Conservation (phyloP, 1,140 invertebrate genomes). For the Caenorhabditis remanei region DNA sequence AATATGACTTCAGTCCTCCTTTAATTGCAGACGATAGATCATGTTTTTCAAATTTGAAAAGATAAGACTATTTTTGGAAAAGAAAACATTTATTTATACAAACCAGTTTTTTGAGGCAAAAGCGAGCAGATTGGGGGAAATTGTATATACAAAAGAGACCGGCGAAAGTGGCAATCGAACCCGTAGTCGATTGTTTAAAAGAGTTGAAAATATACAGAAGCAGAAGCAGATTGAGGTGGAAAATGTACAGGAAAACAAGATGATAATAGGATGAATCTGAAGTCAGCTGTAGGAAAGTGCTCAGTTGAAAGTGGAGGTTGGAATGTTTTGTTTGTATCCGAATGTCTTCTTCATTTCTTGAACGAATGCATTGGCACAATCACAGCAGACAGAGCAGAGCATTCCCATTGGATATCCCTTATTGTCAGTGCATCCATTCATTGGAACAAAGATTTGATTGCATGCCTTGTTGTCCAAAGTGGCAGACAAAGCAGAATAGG, state of each 20-base stretch:
- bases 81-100: slow-evolving; percentile 53
- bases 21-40: too few relatives aligned
- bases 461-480: slow-evolving; percentile 66
- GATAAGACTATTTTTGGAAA: not conserved
- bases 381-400: slow-evolving; percentile 77
- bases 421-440: slow-evolving; percentile 72
- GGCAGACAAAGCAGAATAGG: slow-evolving; percentile 66
- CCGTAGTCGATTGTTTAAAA: slow-evolving; percentile 56
- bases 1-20: too few relatives aligned
- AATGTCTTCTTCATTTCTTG: slow-evolving; percentile 70
- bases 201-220: slow-evolving; percentile 28
- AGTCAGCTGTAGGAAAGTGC: not conserved
- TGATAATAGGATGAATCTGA: slow-evolving; percentile 7
- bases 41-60: not conserved
- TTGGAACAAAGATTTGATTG: slow-evolving; percentile 75
- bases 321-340: slow-evolving; percentile 66
- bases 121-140: slow-evolving; percentile 36
- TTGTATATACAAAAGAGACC: slow-evolving; percentile 48
- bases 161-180: slow-evolving; percentile 47
- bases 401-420: slow-evolving; percentile 76
- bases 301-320: slow-evolving; percentile 46
- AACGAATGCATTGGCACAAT: slow-evolving; percentile 69
- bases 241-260: slow-evolving; percentile 26
- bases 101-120: slow-evolving; percentile 47
- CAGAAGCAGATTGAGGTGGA: slow-evolving; percentile 25